Conservation (phyloP, 2,113 vertebrate species). For the Cynocephalus volans region DNA sequence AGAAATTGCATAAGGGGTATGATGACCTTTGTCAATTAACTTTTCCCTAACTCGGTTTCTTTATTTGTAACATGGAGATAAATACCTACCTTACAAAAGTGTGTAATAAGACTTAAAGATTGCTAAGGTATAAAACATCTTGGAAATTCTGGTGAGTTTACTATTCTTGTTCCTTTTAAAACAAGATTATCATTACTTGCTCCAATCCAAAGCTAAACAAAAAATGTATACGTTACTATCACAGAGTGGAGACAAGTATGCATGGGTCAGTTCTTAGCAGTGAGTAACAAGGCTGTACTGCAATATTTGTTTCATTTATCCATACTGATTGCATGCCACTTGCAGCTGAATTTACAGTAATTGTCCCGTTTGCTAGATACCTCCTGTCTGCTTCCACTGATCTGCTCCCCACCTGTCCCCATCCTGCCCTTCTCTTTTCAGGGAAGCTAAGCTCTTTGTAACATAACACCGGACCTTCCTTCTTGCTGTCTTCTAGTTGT, state of each 20-base stretch:
- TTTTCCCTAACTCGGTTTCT: not conserved
- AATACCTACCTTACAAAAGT: not conserved
- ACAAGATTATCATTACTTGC: too few relatives aligned
- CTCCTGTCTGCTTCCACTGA: not conserved
- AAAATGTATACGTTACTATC: not conserved
- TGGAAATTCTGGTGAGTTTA: not conserved
- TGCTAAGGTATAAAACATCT: not conserved
- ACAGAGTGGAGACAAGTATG: not conserved
- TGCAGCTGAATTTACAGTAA: not conserved
- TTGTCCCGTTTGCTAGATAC: not conserved
- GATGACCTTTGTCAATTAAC: too few relatives aligned
- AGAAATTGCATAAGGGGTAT: not conserved
- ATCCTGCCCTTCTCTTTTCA: too few relatives aligned
- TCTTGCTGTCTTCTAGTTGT: accelerated
- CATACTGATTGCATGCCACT: accelerated
- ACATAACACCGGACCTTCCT: too few relatives aligned
- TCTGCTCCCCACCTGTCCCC: not conserved
- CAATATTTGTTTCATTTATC: not conserved
- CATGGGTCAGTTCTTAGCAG: not conserved
- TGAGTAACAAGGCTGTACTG: not conserved
- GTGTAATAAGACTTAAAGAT: too few relatives aligned
- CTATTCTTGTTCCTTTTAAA: not conserved
- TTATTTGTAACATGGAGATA: not conserved
- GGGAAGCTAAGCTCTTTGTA: not conserved
- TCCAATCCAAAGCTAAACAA: not conserved